Evolutionary conservation across 2,113 vertebrate species (phyloP).

Genomic region (Amphiprion ocellaris): DNA sequence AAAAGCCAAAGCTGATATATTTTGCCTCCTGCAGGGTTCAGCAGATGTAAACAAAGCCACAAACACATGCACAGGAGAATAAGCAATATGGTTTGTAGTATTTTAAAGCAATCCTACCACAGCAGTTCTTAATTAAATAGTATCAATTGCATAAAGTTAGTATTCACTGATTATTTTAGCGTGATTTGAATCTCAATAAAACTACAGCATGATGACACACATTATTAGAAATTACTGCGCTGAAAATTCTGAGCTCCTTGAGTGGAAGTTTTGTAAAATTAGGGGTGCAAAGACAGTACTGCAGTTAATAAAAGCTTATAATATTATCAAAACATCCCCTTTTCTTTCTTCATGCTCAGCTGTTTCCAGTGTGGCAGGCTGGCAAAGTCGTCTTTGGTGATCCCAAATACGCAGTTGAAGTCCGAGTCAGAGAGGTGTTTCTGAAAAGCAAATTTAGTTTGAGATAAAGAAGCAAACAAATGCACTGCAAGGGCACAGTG

Average conservation of each 20-base stretch:
- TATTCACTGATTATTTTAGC: too few species aligned
- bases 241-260: background rate
- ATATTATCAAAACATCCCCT: slow-evolving; percentile 85
- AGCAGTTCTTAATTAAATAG: background rate
- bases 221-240: background rate
- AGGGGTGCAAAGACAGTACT: background rate
- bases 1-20: too few species aligned
- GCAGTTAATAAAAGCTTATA: background rate
- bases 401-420: slow-evolving; percentile 85
- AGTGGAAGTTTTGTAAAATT: background rate
- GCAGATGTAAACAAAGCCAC: background rate
- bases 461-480: background rate
- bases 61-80: background rate
- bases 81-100: background rate
- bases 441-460: slow-evolving; percentile 68
- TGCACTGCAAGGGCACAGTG: too few species aligned
- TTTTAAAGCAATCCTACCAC: background rate
- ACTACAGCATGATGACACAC: background rate
- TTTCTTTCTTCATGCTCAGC: slow-evolving; percentile 88
- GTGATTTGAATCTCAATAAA: background rate
- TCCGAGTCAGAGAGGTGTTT: slow-evolving; percentile 88
- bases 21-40: background rate
- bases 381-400: slow-evolving; percentile 84
- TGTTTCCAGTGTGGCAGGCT: slow-evolving; percentile 89
- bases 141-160: too few species aligned